Evolutionary conservation across 2,888 invertebrate species (phyloP).

Genomic region (Pimpla rufipes): DNA sequence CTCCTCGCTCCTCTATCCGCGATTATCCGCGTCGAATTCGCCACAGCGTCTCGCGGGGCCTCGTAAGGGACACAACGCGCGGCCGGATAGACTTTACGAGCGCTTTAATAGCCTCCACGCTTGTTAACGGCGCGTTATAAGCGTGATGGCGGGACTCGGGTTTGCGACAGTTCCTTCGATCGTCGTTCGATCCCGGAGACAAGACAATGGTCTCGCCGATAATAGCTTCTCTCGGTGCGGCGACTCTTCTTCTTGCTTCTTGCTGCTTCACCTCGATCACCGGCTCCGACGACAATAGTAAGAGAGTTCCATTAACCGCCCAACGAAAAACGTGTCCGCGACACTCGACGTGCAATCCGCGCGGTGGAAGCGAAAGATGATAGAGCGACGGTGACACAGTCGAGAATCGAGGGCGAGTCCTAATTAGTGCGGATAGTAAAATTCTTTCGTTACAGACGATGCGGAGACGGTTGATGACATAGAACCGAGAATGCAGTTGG

Average conservation of each 20-base stretch:
- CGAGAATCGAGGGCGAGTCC: slow-evolving; percentile 22
- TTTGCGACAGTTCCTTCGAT: slow-evolving; percentile 72
- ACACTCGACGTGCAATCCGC: no score
- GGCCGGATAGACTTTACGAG: slow-evolving; percentile 70
- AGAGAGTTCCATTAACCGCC: slow-evolving; percentile 67
- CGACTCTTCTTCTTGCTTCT: slow-evolving; percentile 68
- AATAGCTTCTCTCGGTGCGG: slow-evolving; percentile 69
- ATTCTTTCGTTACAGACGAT: slow-evolving; percentile 43
- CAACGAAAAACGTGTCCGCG: no score
- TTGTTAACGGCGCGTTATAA: slow-evolving; percentile 72
- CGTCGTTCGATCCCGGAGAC: slow-evolving; percentile 71
- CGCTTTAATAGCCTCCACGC: slow-evolving; percentile 72
- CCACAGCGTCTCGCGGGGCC: slow-evolving; percentile 50
- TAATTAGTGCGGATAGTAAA: slow-evolving; percentile 53
- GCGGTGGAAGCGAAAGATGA: no score
- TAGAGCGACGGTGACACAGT: slow-evolving; percentile 28
- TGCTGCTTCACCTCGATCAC: slow-evolving; percentile 65
- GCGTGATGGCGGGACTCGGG: slow-evolving; percentile 69
- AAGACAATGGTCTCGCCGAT: slow-evolving; percentile 72
- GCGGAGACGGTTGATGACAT: background rate
- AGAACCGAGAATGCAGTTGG: background rate
- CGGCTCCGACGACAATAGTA: slow-evolving; percentile 63
- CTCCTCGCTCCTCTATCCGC: slow-evolving; percentile 58
- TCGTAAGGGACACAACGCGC: slow-evolving; percentile 41
- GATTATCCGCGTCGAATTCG: slow-evolving; percentile 69